Conservation (phyloP, 2,113 vertebrate genomes). For the Tragelaphus strepsiceros region DNA sequence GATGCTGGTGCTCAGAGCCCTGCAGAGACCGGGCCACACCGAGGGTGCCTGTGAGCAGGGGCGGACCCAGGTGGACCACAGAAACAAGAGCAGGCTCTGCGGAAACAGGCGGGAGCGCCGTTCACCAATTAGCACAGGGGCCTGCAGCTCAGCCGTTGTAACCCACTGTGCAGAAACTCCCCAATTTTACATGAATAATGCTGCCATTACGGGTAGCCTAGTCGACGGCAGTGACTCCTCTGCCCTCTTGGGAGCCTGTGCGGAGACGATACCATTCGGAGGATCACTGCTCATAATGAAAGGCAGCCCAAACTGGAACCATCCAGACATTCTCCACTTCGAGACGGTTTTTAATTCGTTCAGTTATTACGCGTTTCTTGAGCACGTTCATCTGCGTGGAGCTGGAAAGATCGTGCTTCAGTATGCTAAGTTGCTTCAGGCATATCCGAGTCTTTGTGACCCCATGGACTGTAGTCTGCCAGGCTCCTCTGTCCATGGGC, state of each 20-base stretch:
- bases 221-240: not conserved
- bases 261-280: not conserved
- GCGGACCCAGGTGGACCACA: not conserved
- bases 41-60: fast-evolving
- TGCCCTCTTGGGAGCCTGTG: not conserved
- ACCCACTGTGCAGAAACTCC: slow-evolving; percentile 11
- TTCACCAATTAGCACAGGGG: slow-evolving; percentile 47
- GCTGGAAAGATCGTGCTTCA: not conserved
- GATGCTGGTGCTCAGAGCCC: not conserved
- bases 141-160: slow-evolving; percentile 26
- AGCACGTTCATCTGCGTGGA: not conserved
- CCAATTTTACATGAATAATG: slow-evolving; percentile 17
- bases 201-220: not conserved
- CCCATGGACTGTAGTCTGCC: not conserved
- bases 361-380: fast-evolving
- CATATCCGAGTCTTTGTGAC: not conserved
- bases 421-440: not conserved
- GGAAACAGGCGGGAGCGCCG: not conserved
- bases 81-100: not conserved
- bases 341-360: fast-evolving
- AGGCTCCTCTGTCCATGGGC: not conserved
- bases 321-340: fast-evolving
- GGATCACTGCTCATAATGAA: not conserved
- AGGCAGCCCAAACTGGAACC: not conserved
- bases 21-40: not conserved